Evolutionary conservation across 2,888 invertebrate genomes (phyloP).

Genomic region (Liodrosophila aerea): DNA sequence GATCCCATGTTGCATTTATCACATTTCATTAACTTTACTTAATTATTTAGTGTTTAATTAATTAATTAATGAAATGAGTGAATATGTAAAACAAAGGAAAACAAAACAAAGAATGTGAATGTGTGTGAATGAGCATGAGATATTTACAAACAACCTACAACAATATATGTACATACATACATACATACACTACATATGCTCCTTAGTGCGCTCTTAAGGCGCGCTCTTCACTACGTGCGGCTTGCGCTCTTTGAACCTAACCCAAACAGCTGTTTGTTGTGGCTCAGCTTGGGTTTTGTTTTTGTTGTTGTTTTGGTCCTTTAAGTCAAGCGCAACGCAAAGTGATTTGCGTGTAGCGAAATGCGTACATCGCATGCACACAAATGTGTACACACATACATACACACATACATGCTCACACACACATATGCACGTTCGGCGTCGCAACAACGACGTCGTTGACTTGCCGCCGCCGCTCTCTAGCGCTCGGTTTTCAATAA

Average conservation of each 20-base stretch:
- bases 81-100: background rate
- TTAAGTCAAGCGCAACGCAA: slow-evolving; percentile 24
- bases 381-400: too few relatives aligned
- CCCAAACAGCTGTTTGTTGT: slow-evolving; percentile 72
- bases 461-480: slow-evolving; percentile 8
- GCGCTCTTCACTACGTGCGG: slow-evolving; percentile 16
- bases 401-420: too few relatives aligned
- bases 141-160: slow-evolving; percentile 46
- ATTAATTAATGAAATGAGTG: slow-evolving; percentile 40
- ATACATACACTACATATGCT: too few relatives aligned
- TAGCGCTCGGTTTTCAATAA: slow-evolving; percentile 64
- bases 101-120: background rate
- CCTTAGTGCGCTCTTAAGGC: background rate
- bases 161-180: too few relatives aligned
- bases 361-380: slow-evolving; percentile 32
- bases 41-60: slow-evolving; percentile 20
- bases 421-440: too few relatives aligned
- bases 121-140: background rate
- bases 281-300: slow-evolving; percentile 19
- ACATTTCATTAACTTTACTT: slow-evolving; percentile 10
- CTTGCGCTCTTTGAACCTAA: slow-evolving; percentile 43
- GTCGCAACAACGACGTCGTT: slow-evolving; percentile 48
- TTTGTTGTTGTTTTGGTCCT: slow-evolving; percentile 38
- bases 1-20: background rate
- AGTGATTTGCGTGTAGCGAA: slow-evolving; percentile 17